Evolutionary conservation across 1,140 invertebrate genomes (phyloP), one percentile per base, ranked within the genome.

Genomic region (Drosophila watanabei): DNA sequence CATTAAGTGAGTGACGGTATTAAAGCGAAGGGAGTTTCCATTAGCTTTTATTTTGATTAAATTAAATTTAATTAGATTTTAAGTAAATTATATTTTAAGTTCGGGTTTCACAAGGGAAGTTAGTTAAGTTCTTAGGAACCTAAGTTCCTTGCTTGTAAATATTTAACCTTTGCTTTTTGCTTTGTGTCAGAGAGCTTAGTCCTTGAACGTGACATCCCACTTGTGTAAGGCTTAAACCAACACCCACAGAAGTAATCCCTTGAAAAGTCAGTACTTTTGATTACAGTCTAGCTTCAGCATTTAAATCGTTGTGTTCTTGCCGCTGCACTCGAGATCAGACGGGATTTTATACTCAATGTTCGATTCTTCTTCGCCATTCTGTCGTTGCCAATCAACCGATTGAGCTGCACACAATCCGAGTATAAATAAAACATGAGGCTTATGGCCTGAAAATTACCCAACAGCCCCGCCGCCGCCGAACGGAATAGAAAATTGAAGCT

Each of bases 341-440:
- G 16, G 54, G 54, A 52, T 61, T 73, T 56, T 52, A 37, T 41
- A 37, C 37, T 24, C 16, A 18, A 39, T 48, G 57, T 30, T 70
- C n/a, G 33, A 57, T 56, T 70, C 16, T 56, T 70, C 16, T 51
- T 13, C 66, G 18, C 10, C 46, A 14, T 33, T 37, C 51, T 43
- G 41, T 61, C 39, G 51, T 54, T 79, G 75, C 57, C 75, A 79
- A 79, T 79, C 75, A 79, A 70, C 30, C 75, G 35, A 58, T 79
- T 70, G 75, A 79, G 76, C 75, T 70, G 49, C 64, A 78, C 75
- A 70, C 75, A 79, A 70, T 70, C 75, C 45, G 39, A 61, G 45
- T 54, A 88, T 89, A 88, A 80, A 88, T 84, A 88, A 87, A 77
- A 77, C 76, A 86, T 80, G 63, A 57, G 60, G 66, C 64, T 82